Evolutionary conservation across 1,140 invertebrate genomes (phyloP), one percentile per base, ranked within the genome.

Genomic region (Brachystomella parvula): DNA sequence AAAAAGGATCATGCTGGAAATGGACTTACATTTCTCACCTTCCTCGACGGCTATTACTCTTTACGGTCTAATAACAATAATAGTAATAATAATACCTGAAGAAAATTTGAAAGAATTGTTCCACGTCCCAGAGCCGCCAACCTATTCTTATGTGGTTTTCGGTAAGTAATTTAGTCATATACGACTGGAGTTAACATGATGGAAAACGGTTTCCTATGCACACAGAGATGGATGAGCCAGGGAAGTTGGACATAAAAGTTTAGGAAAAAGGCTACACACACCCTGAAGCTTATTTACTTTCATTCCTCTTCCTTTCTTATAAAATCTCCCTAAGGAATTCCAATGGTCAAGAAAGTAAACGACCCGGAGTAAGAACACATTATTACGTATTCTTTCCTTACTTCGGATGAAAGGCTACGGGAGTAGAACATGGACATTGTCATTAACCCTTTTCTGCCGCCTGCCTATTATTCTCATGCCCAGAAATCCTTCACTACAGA

Each of bases 1-100:
- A 66, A 66, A 61, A 35, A 39, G 47, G n/a, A 44, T 66, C 32
- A 33, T 61, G 21, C n/a, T 32, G n/a, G 6, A 29, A 24, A 28
- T 61, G 30, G 47, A 65, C 24, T 61, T 60, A 39, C 9, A 58
- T 58, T 47, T 58, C 62, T 47, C 33, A 19, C 33, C 33, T 44
- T 44, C 39, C 39, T 32, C 26, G n/a, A 21, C 61, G 21, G 32
- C 61, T 47, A 63, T 63, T 63, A 9, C 24, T 26, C 9, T 9
- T 9, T 44, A 12, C 39, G n/a, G 39, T 44, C 6, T 56, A 59
- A 30, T 59, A 30, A 29, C 57, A 59, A 29, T 59, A 9, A 29
- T 32, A 31, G 26, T 28, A 59, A 30, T 59, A 3, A 30, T 32
- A 3, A 21, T 31, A 29, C 15, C 12, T 15, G 29, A 31, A 59